Conservation (phyloP, 2,797 vertebrate species). For the Uromys caudimaculatus region DNA sequence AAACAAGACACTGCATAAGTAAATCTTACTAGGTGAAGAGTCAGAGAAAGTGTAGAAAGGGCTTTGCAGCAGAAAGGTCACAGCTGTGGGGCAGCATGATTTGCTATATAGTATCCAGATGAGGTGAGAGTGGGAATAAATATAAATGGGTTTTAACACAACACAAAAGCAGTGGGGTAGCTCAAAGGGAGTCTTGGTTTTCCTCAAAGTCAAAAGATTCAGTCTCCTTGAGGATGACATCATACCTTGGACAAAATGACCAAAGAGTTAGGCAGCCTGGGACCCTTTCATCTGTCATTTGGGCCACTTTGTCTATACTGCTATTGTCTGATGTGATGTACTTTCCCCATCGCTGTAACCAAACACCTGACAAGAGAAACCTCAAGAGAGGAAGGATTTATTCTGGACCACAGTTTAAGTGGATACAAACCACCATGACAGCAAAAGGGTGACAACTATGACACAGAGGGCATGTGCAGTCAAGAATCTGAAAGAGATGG, state of each 20-base stretch:
- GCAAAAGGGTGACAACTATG: background rate
- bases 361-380: background rate
- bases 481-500: background rate
- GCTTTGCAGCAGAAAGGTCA: background rate
- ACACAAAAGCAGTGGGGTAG: background rate
- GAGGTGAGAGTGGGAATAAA: background rate
- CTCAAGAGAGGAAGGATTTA: background rate
- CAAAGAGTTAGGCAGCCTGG: background rate
- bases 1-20: background rate
- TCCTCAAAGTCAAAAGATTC: background rate
- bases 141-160: background rate
- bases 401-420: background rate
- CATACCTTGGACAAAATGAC: background rate
- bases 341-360: background rate
- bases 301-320: background rate
- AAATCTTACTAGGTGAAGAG: background rate
- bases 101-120: background rate
- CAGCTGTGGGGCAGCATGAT: background rate
- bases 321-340: background rate
- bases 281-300: background rate
- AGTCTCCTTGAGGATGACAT: background rate
- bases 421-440: background rate
- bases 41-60: background rate
- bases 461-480: background rate
- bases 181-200: slow-evolving; percentile 2